Base-by-base conservation (phyloP, 2,113 vertebrate genomes). In the Gobiocypris rarus region DNA sequence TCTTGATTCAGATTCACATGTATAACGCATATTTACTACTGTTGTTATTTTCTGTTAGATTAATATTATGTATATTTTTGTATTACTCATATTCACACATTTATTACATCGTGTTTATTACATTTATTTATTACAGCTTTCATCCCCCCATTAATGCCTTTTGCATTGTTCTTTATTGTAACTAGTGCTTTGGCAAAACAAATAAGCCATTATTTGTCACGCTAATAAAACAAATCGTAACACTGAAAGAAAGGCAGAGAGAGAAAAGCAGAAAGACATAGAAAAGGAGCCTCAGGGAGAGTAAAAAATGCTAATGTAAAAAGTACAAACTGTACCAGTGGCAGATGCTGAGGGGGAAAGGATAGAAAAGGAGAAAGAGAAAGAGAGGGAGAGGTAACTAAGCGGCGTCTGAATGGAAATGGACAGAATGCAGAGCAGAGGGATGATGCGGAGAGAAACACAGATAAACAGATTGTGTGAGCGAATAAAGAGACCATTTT, bases 361-460 rank as follows among this genome's bases (percentile, higher is more conserved):
- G 79, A 81, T 52, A 52, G 78, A 81, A 69, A 50, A 65, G 69
- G 24, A 63, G 82, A 77, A n/a, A 54, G 63, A 73, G 50, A 71
- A 28, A 56, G 59, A 70, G 83, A 78, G 22, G 58, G 75, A 24
- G 13, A 69, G 78, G 69, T 81, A 67, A 81, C 63, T 70, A 70
- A 81, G 79, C 26, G 7, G 26, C 11, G 31, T 22, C 45, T 81
- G 65, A 81, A 81, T 70, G 65, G 45, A 70, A 81, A 81, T 38
- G 79, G 79, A 81, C 79, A 81, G 79, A 69, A 81, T 81, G 65
- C 79, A 81, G 63, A 81, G 79, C 79, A 81, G 48, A 81, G 63
- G 79, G 48, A 56, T 22, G 31, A 81, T 48, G 79, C 14, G 31
- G 19, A 81, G 48, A 56, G 48, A 65, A 81, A 56, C 63, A 52